phyloP scores from a whole-genome alignment of 2,888 invertebrate genomes.

The Perizoma affinitatum region DNA sequence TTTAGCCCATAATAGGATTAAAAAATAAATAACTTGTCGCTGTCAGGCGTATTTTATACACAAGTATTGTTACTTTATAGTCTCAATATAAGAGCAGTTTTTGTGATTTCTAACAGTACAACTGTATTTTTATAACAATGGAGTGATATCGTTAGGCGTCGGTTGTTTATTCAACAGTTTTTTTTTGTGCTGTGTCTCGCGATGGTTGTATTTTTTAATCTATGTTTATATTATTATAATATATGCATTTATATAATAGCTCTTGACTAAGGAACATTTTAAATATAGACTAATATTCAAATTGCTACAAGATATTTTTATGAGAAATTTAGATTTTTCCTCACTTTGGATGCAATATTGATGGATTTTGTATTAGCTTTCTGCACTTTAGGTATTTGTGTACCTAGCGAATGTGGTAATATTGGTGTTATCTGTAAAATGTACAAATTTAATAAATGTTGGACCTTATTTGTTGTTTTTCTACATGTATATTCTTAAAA shows the following conservation, averaged over 20 bases:
- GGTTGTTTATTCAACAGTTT: constrained; percentile 8
- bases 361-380: constrained; percentile 53
- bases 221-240: constrained; percentile 10
- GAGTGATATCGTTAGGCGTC: constrained; percentile 10
- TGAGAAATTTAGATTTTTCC: constrained; percentile 45
- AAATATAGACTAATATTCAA: constrained; percentile 27
- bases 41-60: no score
- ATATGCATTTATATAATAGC: constrained; percentile 19
- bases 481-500: background rate
- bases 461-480: constrained; percentile 51
- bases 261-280: constrained; percentile 25
- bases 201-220: constrained; percentile 13
- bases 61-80: no score
- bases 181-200: constrained; percentile 2
- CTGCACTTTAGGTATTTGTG: constrained; percentile 60
- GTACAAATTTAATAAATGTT: constrained; percentile 83
- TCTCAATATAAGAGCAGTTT: no score
- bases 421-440: constrained; percentile 71
- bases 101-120: no score
- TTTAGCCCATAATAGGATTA: no score
- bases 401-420: constrained; percentile 49
- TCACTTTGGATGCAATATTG: constrained; percentile 58
- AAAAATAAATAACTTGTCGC: no score
- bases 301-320: constrained; percentile 53
- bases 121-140: constrained; percentile 10